Conservation (phyloP, 2,797 vertebrate genomes). For the Antrozous pallidus region DNA sequence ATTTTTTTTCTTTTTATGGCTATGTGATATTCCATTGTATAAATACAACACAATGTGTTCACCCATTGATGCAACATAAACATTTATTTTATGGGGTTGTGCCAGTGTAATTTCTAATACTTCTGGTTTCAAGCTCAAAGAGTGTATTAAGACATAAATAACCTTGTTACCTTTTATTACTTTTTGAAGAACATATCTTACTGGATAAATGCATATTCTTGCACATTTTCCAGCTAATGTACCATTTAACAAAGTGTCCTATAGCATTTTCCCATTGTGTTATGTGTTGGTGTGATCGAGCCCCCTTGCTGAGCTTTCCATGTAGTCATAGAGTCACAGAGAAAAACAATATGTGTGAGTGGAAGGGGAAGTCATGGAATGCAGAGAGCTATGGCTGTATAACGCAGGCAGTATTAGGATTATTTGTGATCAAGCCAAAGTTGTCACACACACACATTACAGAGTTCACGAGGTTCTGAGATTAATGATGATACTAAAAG, state of each 20-base stretch:
- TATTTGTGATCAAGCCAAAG: neutral
- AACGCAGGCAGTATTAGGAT: neutral
- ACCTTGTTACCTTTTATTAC: neutral
- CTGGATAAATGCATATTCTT: neutral
- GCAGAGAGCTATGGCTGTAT: neutral
- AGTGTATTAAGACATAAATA: neutral
- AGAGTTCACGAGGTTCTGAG: slow-evolving; percentile 10
- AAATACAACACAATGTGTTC: neutral
- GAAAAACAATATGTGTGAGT: neutral
- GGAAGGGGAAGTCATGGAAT: neutral
- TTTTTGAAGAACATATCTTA: neutral
- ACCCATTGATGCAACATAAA: neutral
- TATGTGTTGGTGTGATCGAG: neutral
- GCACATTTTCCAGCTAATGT: neutral
- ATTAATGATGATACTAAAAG: slow-evolving; percentile 21
- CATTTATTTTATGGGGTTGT: neutral
- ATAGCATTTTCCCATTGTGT: neutral
- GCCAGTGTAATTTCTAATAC: neutral
- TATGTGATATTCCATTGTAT: neutral
- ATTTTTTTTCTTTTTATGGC: neutral
- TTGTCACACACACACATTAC: neutral
- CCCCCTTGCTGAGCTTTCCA: neutral
- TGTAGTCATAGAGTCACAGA: neutral
- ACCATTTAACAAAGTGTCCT: neutral
- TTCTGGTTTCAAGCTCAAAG: neutral